These are phyloP conservation scores for Pangasius krempfi DNA, from an alignment of 2,797 vertebrate species.

Conservation along the genomic window DNA sequence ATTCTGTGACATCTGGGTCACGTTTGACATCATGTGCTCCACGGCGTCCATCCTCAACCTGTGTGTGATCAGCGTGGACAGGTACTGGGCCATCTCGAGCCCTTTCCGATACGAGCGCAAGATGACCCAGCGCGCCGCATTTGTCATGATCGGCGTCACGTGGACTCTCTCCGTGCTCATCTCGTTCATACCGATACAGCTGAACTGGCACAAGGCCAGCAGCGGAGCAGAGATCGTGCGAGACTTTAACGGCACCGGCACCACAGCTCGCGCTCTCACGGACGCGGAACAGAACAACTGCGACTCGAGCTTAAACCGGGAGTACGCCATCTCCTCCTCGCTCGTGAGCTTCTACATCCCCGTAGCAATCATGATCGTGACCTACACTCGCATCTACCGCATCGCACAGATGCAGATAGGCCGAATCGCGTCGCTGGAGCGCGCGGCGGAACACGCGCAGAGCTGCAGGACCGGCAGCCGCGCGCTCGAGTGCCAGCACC, in stretches of 20 bases:
- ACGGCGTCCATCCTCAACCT: slow-evolving; percentile 96
- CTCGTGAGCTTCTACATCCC: slow-evolving; percentile 97
- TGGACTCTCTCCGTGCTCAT: slow-evolving; percentile 93
- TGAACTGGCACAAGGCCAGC: slow-evolving; percentile 89
- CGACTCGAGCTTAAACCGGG: slow-evolving; percentile 91
- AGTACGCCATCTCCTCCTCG: slow-evolving; percentile 94
- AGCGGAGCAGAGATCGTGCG: slow-evolving; percentile 32
- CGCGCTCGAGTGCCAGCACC: slow-evolving; percentile 71
- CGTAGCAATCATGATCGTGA: slow-evolving; percentile 93
- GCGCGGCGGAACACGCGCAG: slow-evolving; percentile 88
- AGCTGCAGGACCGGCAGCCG: slow-evolving; percentile 79
- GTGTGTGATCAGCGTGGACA: slow-evolving; percentile 92
- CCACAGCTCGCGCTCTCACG: neutral
- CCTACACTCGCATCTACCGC: slow-evolving; percentile 92
- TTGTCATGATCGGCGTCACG: slow-evolving; percentile 85
- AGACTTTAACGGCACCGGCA: slow-evolving; percentile 16
- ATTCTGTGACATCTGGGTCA: slow-evolving; percentile 94
- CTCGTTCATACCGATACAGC: slow-evolving; percentile 94
- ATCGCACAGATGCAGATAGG: slow-evolving; percentile 92
- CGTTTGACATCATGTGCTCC: slow-evolving; percentile 97
- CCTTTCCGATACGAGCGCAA: slow-evolving; percentile 93
- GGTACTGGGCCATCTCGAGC: slow-evolving; percentile 95
- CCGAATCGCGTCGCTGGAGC: slow-evolving; percentile 87
- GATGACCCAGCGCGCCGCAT: slow-evolving; percentile 90
- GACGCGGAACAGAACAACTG: slow-evolving; percentile 70